Percentiles rank a stretch among this genome's conserved stretches.
Evolutionary conservation across 2,797 vertebrate genomes (phyloP).

Genomic region (Orientallactaga sibirica): DNA sequence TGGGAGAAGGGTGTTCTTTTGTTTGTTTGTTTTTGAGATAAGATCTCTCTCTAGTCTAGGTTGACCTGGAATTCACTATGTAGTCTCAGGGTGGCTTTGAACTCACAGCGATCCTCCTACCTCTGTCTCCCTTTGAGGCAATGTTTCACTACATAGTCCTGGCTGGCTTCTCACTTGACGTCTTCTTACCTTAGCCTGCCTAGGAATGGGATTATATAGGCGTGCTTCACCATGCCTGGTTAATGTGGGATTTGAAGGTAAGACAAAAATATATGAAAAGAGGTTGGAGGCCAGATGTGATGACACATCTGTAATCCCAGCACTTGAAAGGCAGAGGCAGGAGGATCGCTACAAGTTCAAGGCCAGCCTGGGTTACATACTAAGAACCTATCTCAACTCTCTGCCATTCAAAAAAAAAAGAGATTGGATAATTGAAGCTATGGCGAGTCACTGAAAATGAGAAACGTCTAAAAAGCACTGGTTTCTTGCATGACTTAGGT

Average conservation of each 20-base stretch:
- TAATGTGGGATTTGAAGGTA: background rate
- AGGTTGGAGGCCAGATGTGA: background rate
- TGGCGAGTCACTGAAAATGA: background rate
- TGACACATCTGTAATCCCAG: background rate
- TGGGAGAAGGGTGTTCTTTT: background rate
- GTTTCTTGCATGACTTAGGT: background rate
- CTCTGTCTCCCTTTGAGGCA: background rate
- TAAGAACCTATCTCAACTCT: background rate
- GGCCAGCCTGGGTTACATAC: background rate
- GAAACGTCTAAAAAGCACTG: background rate
- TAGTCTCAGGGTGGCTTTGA: too few species aligned
- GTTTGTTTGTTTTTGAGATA: background rate
- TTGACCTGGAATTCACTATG: background rate
- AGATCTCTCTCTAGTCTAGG: background rate
- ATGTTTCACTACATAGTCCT: too few species aligned
- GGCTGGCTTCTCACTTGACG: too few species aligned
- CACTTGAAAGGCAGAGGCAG: background rate
- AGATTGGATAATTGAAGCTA: background rate
- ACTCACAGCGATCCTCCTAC: too few species aligned
- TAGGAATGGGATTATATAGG: background rate
- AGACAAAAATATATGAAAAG: background rate
- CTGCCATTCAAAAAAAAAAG: background rate
- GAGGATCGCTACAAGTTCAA: background rate
- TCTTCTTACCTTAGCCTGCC: background rate
- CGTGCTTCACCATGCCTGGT: background rate